Base-by-base conservation (phyloP, 2,113 vertebrate species). In the Hirundichthys speculiger region DNA sequence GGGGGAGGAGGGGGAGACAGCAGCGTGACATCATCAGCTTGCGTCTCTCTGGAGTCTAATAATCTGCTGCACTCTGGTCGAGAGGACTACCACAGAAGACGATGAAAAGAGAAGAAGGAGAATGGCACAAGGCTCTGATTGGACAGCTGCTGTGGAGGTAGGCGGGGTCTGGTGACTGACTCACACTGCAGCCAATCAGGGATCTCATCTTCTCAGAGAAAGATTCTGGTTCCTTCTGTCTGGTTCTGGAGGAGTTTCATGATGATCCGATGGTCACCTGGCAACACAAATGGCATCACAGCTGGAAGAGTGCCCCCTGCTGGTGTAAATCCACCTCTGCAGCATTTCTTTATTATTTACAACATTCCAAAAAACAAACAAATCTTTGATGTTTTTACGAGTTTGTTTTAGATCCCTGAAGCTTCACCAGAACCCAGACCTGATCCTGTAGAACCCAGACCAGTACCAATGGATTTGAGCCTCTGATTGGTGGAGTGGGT, bases 401-500 rank as follows among this genome's bases (percentile, higher is more conserved):
- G 9, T 34, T 34, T 7, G 3, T n/a, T 15, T 14, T 2, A n/a
- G 38, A 24, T 22, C 66, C 48, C 5, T 53, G 41, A 69, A 69
- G 12, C 48, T 24, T 48, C 0, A n/a, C 20, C 65, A 46, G 27
- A 34, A 41, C 47, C 34, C 11, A 50, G 16, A 24, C 7, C 4
- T 2, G 14, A 8, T 24, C 16, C 64, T 13, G 21, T n/a, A 27
- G 8, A n/a, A n/a, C 13, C 51, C 18, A 14, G 10, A 25, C 18
- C 10, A 22, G 20, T 12, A 45, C 25, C 50, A 10, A 34, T 25
- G 48, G 49, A 22, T n/a, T 5, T 4, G 20, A 7, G 25, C 25
- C 42, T 54, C 63, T 73, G 61, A 48, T 42, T 65, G 70, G 70
- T 65, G n/a, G 47, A 54, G 62, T 34, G 21, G 11, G 19, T 39